Evolutionary conservation across 2,113 vertebrate genomes (phyloP), one percentile per base, ranked within the genome.

Genomic region (Laticauda laticaudata): DNA sequence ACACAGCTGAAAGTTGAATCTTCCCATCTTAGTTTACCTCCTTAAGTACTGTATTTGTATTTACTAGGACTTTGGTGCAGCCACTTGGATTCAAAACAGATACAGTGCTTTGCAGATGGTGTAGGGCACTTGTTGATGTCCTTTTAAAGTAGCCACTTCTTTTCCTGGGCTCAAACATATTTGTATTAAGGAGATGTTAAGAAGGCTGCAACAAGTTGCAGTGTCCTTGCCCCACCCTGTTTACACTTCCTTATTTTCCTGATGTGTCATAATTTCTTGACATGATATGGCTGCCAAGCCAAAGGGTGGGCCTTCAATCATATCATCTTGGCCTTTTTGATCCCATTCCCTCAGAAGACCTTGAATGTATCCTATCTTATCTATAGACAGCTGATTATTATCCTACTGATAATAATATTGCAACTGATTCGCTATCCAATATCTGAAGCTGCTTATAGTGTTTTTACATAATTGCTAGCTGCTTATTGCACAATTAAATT

Each of bases 401-500:
- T 18, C 11, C 56, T 45, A 4, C 15, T 69, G 57, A 64, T 51
- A 69, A 64, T n/a, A 8, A 26, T 24, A 45, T 14, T 14, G 20
- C 3, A 43, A 45, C 24, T 3, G 75, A 75, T 75, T 75, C 18
- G 11, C 7, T 75, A 34, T 69, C 57, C 61, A 45, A 48, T 81
- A 64, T 89, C 23, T 64, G 9, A 55, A 88, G 29, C 11, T 89
- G 55, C 57, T 57, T 39, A 61, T 12, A n/a, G 18, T 64, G 26
- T 26, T 48, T 29, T 81, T 23, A 39, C 51, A 56, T 54, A 23
- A 81, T 39, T 54, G 20, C 69, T 3, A 56, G 53, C 55, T 21
- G 48, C 53, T 85, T 81, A 87, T 92, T 88, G 91, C 90, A 94
- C 86, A 91, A 1, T n/a, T 0, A 92, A 39, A n/a, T 95, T 45